Conservation (phyloP, 2,797 vertebrate genomes). For the Triplophysa yarkandensis region DNA sequence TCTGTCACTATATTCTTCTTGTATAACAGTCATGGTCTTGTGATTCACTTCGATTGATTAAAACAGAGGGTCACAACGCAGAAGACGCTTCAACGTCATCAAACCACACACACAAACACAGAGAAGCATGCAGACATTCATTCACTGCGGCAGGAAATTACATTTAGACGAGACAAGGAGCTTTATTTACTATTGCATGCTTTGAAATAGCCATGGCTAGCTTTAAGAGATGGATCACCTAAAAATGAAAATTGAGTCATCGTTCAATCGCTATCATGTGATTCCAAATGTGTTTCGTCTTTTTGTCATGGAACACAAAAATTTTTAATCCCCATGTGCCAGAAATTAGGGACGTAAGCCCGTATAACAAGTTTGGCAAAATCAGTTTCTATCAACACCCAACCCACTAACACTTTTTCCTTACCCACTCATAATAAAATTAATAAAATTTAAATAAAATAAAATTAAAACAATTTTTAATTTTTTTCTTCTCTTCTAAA, state of each 20-base stretch:
- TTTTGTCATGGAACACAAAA: neutral
- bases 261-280: neutral
- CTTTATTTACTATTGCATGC: slow-evolving; percentile 17
- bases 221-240: slow-evolving; percentile 48
- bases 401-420: no score
- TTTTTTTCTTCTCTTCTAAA: no score
- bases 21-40: slow-evolving; percentile 2
- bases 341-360: neutral
- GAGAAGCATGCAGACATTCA: slow-evolving; percentile 24
- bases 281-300: no score
- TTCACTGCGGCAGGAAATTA: slow-evolving; percentile 57
- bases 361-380: neutral
- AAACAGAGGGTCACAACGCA: slow-evolving; percentile 38
- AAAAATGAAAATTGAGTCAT: neutral
- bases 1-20: neutral
- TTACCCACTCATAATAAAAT: no score
- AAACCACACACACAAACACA: slow-evolving; percentile 20
- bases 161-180: slow-evolving; percentile 59
- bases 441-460: no score
- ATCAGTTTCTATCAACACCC: no score
- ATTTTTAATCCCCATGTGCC: neutral
- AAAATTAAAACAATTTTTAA: no score
- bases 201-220: slow-evolving; percentile 65
- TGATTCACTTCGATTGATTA: slow-evolving; percentile 36
- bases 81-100: neutral